These are phyloP conservation scores for Myotis findleyi DNA, from an alignment of 2,797 vertebrate species.

Conservation along the genomic window DNA sequence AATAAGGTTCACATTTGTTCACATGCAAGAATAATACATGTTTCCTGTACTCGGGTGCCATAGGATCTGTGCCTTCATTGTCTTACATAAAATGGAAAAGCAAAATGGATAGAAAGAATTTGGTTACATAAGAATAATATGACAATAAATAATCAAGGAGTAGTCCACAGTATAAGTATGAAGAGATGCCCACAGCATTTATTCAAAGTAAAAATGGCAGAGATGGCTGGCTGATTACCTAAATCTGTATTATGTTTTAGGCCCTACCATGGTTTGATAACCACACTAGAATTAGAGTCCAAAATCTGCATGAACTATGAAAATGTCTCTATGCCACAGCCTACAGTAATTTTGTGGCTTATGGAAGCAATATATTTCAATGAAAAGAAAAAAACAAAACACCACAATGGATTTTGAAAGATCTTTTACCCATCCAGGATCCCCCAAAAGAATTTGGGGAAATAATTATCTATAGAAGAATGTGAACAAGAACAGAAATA, in stretches of 20 bases:
- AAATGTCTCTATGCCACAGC: neutral
- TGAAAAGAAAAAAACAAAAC: neutral
- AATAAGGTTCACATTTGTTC: neutral
- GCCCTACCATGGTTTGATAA: neutral
- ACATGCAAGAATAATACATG: neutral
- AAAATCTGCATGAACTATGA: neutral
- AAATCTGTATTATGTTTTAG: neutral
- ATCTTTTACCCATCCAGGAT: neutral
- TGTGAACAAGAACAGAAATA: neutral
- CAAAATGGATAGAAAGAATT: neutral
- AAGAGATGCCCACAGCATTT: neutral
- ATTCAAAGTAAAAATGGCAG: neutral
- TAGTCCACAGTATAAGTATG: neutral
- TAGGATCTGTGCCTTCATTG: neutral
- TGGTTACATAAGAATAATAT: neutral
- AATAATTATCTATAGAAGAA: constrained; percentile 20
- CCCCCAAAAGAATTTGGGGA: neutral
- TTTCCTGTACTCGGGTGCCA: neutral
- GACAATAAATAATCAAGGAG: neutral
- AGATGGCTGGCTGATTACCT: neutral
- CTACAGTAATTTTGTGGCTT: neutral
- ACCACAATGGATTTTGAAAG: neutral
- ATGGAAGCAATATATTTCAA: neutral
- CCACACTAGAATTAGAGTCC: neutral
- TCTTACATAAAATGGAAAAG: neutral